These are phyloP conservation scores for Periphyllus acericola DNA, from an alignment of 2,888 invertebrate genomes.

Conservation along the genomic window DNA sequence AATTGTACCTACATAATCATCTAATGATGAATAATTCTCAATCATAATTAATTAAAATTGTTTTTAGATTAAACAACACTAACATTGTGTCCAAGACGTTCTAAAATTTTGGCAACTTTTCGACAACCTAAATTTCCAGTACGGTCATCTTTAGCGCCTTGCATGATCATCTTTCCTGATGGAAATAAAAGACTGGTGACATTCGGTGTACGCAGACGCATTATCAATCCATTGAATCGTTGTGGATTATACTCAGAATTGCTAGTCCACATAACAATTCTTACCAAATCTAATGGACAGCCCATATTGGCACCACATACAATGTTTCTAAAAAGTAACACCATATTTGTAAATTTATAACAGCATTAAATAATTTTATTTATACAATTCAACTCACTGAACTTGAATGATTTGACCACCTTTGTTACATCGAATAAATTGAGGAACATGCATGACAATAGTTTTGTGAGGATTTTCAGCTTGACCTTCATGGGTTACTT, in stretches of 20 bases:
- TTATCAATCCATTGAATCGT: slow-evolving; percentile 83
- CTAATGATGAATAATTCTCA: not conserved
- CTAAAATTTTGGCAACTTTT: slow-evolving; percentile 84
- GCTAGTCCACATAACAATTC: slow-evolving; percentile 81
- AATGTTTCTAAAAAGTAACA: slow-evolving; percentile 74
- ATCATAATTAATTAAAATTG: slow-evolving; percentile 4
- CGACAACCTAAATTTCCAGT: slow-evolving; percentile 81
- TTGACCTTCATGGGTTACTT: not conserved
- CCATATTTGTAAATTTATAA: not conserved
- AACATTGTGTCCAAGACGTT: slow-evolving; percentile 82
- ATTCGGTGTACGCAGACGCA: slow-evolving; percentile 83
- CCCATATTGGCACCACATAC: slow-evolving; percentile 82
- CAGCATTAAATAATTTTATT: not conserved
- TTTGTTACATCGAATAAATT: slow-evolving; percentile 52
- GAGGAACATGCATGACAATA: slow-evolving; percentile 56
- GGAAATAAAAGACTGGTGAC: slow-evolving; percentile 81
- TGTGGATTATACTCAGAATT: slow-evolving; percentile 87
- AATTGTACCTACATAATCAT: slow-evolving; percentile 75
- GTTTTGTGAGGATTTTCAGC: slow-evolving; percentile 52
- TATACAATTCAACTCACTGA: slow-evolving; percentile 38
- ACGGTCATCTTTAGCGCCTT: slow-evolving; percentile 81
- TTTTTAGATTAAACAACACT: slow-evolving; percentile 65
- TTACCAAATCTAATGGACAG: slow-evolving; percentile 77
- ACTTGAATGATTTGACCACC: slow-evolving; percentile 58
- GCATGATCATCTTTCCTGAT: slow-evolving; percentile 85